Base-by-base conservation (phyloP, 1,140 invertebrate genomes). In the Paramacrobiotus metropolitanus region DNA sequence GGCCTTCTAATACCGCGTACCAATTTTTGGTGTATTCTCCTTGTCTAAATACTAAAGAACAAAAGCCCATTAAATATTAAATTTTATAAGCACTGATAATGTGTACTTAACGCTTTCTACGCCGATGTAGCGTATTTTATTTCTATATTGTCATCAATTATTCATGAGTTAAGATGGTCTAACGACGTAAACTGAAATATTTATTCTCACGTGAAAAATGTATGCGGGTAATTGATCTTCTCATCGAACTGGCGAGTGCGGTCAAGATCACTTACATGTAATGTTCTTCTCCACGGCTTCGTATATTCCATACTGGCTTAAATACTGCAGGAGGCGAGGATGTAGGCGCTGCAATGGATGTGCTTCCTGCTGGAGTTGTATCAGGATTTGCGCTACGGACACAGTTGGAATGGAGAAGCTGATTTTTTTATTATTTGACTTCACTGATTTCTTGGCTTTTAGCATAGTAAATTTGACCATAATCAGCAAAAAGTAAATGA, bases 251-350 rank as follows among this genome's bases (percentile, higher is more conserved):
- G n/a, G n/a, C n/a, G n/a, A n/a, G n/a, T n/a, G n/a, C n/a, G n/a
- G n/a, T n/a, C n/a, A n/a, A n/a, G 48, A 55, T 18, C 9, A 4
- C 48, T 55, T 55, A 55, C 48, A 24, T 24, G 48, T 55, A 4
- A 55, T 24, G 24, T 55, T 55, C 24, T 55, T 55, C 24, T 55
- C 48, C 48, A 55, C 48, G 15, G 48, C 48, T 55, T 55, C 48
- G 24, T 24, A 55, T 4, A 55, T 4, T 9, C 9, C 48, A 28
- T 55, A 55, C 4, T 55, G 48, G 48, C 48, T 55, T 4, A 55
- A 4, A 24, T 55, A 24, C 9, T 24, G 48, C 24, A 55, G 24
- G 9, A 55, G 48, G 24, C 48, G 9, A 4, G 48, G 48, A 55
- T 55, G 48, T 18, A 55, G 24, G 9, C 24, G 15, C 48, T 55